Evolutionary conservation across 2,113 vertebrate species (phyloP).

Genomic region (Oriolus oriolus): DNA sequence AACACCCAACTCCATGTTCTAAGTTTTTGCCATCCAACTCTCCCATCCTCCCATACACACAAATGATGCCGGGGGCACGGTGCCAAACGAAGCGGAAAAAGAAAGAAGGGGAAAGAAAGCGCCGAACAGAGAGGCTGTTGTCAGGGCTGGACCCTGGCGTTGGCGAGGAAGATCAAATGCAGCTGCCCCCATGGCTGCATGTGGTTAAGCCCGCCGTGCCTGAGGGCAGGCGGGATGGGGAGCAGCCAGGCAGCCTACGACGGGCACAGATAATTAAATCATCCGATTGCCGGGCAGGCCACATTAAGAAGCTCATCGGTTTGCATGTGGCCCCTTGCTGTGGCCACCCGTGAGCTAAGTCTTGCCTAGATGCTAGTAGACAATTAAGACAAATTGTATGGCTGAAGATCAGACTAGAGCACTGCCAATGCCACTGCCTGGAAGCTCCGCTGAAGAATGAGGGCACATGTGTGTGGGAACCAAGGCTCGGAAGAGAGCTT

Average conservation of each 20-base stretch:
- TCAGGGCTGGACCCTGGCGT: constrained; percentile 51
- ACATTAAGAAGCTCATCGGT: constrained; percentile 68
- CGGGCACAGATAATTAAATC: constrained; percentile 73
- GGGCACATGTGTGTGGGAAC: constrained; percentile 54
- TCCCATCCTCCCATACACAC: constrained; percentile 46
- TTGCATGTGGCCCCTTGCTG: constrained; percentile 66
- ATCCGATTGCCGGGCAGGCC: constrained; percentile 66
- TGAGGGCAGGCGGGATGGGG: constrained; percentile 66
- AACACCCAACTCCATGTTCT: constrained; percentile 56
- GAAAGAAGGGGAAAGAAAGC: constrained; percentile 47
- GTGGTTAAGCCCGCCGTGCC: constrained; percentile 62
- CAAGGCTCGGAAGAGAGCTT: constrained; percentile 62
- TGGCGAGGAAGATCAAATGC: constrained; percentile 68
- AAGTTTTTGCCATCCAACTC: constrained; percentile 62
- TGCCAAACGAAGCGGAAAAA: constrained; percentile 59
- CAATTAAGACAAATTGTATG: constrained; percentile 65
- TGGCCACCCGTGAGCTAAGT: constrained; percentile 68
- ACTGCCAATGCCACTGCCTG: constrained; percentile 67
- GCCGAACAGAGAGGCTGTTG: constrained; percentile 58
- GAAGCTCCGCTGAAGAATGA: constrained; percentile 62
- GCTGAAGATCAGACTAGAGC: constrained; percentile 63
- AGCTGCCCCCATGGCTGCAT: constrained; percentile 70
- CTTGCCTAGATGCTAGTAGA: constrained; percentile 65
- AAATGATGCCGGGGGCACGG: constrained; percentile 60
- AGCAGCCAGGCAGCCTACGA: constrained; percentile 68